These are phyloP conservation scores for Umimayanthus kanabou DNA, from an alignment of 92 coral and sea anemone species.

Conservation along the genomic window DNA sequence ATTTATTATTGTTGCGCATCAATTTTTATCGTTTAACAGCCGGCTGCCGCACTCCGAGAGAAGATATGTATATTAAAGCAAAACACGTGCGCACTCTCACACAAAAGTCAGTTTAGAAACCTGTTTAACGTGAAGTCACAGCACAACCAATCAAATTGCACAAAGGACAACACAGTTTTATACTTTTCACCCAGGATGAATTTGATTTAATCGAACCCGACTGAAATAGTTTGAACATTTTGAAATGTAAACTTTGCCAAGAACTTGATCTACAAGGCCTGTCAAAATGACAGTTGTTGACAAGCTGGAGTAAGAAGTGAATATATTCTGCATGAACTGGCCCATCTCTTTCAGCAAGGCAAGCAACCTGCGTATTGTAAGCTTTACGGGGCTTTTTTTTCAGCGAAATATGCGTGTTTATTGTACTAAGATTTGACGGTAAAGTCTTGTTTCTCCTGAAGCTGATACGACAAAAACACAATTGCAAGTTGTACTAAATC, in stretches of 20 bases:
- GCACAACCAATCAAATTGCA: background rate
- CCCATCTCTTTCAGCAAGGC: conserved; percentile 61
- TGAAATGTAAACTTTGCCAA: conserved; percentile 41
- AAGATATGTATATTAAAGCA: background rate
- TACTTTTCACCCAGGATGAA: background rate
- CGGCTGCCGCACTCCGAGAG: too few relatives aligned
- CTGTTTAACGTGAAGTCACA: background rate
- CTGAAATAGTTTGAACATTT: conserved; percentile 2
- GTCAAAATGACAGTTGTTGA: conserved; percentile 71
- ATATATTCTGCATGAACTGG: conserved; percentile 48
- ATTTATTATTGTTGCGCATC: conserved; percentile 2
- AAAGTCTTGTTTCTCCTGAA: background rate
- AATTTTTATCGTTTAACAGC: conserved; percentile 20
- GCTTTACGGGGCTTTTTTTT: conserved; percentile 46
- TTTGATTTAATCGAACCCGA: conserved; percentile 7
- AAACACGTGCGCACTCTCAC: conserved; percentile 19
- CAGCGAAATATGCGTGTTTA: conserved; percentile 3
- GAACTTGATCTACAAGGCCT: conserved; percentile 41
- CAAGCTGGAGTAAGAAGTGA: conserved; percentile 47
- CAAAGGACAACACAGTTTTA: background rate
- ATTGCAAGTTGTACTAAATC: conserved; percentile 15
- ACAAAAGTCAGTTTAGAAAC: conserved; percentile 3
- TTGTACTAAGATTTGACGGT: background rate
- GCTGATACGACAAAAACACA: conserved; percentile 12
- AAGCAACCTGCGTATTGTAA: conserved; percentile 58